Evolutionary conservation across 2,888 invertebrate species (phyloP), one percentile per base, ranked within the genome.

Genomic region (Macrophya annulata): DNA sequence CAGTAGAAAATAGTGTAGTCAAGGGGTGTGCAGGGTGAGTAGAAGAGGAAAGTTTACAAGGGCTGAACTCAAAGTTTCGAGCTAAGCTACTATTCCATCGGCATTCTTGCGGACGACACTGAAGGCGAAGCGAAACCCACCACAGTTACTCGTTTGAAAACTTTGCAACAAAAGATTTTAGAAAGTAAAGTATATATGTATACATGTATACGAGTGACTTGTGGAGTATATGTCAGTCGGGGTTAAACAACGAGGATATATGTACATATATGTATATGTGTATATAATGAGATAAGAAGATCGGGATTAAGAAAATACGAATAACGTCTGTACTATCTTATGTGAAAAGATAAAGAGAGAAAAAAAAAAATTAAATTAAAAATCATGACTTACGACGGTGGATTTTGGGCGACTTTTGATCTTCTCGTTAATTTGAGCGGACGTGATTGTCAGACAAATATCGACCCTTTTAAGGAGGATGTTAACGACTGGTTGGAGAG

Each of bases 391-490:
- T 94, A 94, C 10, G 88, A 88, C 31, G 95, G 94, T 86, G 94
- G 94, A 79, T 96, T 96, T 91, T 96, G 96, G 96, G 95, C 95
- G 79, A 96, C 95, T n/a, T 95, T 96, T 86, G 95, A 96, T 86
- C 93, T 96, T 59, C 93, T 96, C 25, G 62, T 31, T 8, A 21
- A 51, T 15, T 25, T 31, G 51, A 51, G 51, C 48, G 76, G 12
- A 25, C 31, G 40, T 10, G 62, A 62, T 25, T 81, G 10, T n/a
- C 21, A 10, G 62, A 12, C 15, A 15, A 21, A n/a, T 8, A 86
- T 86, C 0, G 86, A 89, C 68, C 86, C 87, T 6, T 89, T 89
- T 76, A 89, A 89, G 31, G 90, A 89, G 43, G 90, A 91, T 31
- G 87, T 90, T 76, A 91, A 91, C 55, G 90, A 92, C 72, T 91